Evolutionary conservation across 2,113 vertebrate genomes (phyloP), one percentile per base, ranked within the genome.

Genomic region (Entomyzon cyanotis): DNA sequence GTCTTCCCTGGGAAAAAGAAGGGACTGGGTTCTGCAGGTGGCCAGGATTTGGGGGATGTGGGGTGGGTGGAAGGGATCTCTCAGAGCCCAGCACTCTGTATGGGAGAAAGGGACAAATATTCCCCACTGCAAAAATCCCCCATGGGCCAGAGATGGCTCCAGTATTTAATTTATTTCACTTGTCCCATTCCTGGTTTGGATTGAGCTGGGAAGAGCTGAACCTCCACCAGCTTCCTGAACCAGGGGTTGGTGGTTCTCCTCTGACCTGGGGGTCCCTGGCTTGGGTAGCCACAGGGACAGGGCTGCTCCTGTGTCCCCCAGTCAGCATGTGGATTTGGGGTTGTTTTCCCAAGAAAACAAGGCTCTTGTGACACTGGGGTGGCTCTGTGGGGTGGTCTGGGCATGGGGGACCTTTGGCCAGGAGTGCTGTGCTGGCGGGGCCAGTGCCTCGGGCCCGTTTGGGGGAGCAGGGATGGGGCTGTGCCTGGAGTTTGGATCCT

Each of bases 391-490:
- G 58, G 75, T 76, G 82, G 69, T 79, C 78, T 65, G 2, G 0
- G 28, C 1, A 0, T 12, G 3, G 7, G 7, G 17, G 85, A 93
- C 89, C 85, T 93, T 95, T 95, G 95, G 49, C 69, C 78, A 1
- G 71, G 50, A 86, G 55, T 2, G 0, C 71, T 52, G 83, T 0
- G 0, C 28, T 65, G 68, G n/a, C 12, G 7, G 71, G 27, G 42
- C n/a, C 0, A 0, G 50, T 0, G 0, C 60, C 64, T 64, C 1
- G 1, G 68, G 63, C 44, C 39, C 0, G 0, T 87, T 92, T 81
- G 2, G 18, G 89, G 85, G 74, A 91, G 73, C 64, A 84, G 76
- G 74, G 59, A 74, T 30, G 55, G 64, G 81, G 68, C 73, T 1
- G 5, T 0, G 1, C 1, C 2, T 95, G 95, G 94, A 97, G 56